Conservation (phyloP, 2,113 vertebrate genomes). For the Limnothrissa miodon region DNA sequence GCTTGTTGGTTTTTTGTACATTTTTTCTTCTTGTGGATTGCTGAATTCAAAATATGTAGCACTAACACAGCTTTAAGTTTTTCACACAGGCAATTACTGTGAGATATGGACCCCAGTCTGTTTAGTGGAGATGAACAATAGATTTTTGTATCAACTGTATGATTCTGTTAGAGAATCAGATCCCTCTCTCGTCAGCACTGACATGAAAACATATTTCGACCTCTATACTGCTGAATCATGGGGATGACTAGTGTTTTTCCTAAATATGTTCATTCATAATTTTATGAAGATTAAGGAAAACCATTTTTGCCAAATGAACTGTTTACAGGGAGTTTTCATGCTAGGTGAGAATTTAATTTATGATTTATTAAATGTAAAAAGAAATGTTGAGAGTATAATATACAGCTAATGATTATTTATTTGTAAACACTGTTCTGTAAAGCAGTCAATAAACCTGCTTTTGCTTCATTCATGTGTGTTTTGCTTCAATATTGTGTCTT, state of each 20-base stretch:
- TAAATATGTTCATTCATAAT: background rate
- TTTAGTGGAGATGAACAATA: background rate
- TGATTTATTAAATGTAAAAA: background rate
- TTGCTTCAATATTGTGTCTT: background rate
- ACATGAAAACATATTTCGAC: background rate
- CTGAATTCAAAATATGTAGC: background rate
- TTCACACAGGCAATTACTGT: background rate
- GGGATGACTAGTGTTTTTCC: background rate
- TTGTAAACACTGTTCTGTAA: constrained; percentile 24
- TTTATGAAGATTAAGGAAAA: background rate
- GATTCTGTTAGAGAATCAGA: constrained; percentile 1
- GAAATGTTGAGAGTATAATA: background rate
- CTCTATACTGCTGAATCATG: background rate
- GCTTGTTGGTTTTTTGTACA: background rate
- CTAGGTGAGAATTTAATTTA: background rate
- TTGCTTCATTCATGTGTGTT: background rate
- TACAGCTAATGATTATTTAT: constrained; percentile 10
- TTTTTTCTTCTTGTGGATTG: background rate
- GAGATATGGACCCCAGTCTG: background rate
- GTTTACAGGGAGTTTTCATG: constrained; percentile 2
- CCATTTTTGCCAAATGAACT: background rate
- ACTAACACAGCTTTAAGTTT: background rate
- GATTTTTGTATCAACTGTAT: background rate
- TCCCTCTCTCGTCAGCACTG: background rate
- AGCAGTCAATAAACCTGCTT: constrained; percentile 7